A percentile compares a stretch with the other conserved stretches of the same genome.
Evolutionary conservation across 2,113 vertebrate species (phyloP).

Genomic region (Megatriorchis doriae): DNA sequence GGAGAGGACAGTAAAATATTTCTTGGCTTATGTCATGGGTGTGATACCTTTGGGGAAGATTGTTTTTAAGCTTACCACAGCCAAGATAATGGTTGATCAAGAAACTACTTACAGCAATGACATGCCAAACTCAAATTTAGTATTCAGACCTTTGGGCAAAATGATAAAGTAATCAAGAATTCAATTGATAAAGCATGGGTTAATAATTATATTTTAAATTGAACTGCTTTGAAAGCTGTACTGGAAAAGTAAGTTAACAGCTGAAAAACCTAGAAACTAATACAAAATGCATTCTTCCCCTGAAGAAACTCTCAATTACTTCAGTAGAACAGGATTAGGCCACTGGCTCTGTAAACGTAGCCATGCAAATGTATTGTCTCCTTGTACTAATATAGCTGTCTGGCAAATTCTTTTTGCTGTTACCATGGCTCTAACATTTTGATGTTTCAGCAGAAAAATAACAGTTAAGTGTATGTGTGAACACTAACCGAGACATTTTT

Average conservation of each 20-base stretch:
- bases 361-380: conserved; percentile 1
- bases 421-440: conserved; percentile 18
- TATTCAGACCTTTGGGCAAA: not conserved
- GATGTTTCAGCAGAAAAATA: conserved; percentile 36
- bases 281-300: not conserved
- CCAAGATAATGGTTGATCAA: not conserved
- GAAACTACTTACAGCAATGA: not conserved
- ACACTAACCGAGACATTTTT: not conserved
- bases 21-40: conserved; percentile 6
- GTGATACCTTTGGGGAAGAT: conserved; percentile 57
- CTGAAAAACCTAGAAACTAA: not conserved
- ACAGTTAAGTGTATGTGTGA: not conserved
- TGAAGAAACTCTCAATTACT: not conserved
- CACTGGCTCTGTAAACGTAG: not conserved
- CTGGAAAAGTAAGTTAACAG: not conserved
- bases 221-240: not conserved
- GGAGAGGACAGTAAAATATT: conserved; percentile 23
- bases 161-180: not conserved
- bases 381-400: not conserved
- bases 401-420: not conserved
- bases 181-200: not conserved
- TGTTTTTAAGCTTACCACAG: conserved; percentile 71
- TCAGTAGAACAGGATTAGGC: not conserved
- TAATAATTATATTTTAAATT: not conserved
- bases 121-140: not conserved